Conservation (phyloP, 1,140 invertebrate species). For the Adelges cooleyi region DNA sequence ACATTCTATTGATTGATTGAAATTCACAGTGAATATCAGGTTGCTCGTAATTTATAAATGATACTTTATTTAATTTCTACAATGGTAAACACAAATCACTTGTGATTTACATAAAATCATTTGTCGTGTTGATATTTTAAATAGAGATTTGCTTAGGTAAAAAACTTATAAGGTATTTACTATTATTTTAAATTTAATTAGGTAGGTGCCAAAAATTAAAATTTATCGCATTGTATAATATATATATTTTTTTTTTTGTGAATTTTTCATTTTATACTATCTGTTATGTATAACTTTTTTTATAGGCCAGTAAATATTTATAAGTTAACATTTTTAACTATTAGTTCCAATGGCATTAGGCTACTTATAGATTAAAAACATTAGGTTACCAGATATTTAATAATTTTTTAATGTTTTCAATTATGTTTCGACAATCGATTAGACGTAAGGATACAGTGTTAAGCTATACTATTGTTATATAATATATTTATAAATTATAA, state of each 20-base stretch:
- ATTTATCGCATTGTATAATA: neutral
- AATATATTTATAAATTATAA: neutral
- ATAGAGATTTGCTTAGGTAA: too few relatives aligned
- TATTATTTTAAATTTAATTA: too few relatives aligned
- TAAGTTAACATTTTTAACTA: neutral
- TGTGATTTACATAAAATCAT: too few relatives aligned
- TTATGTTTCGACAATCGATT: conserved; percentile 23
- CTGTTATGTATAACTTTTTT: too few relatives aligned
- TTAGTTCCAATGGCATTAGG: neutral
- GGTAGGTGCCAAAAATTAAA: conserved; percentile 4
- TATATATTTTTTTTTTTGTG: neutral
- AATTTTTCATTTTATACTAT: too few relatives aligned
- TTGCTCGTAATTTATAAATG: too few relatives aligned
- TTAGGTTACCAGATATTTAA: conserved; percentile 3
- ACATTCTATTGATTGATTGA: too few relatives aligned
- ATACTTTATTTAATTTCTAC: too few relatives aligned
- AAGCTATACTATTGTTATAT: neutral
- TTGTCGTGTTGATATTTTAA: too few relatives aligned
- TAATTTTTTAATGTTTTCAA: conserved; percentile 24
- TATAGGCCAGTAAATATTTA: conserved; percentile 1
- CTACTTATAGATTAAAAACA: neutral
- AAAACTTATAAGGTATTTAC: too few relatives aligned
- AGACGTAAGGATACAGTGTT: conserved; percentile 1
- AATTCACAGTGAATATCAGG: too few relatives aligned
- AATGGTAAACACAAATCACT: too few relatives aligned